These are phyloP conservation scores for Resseliella maxima DNA, from an alignment of 2,888 invertebrate species.

Conservation along the genomic window DNA sequence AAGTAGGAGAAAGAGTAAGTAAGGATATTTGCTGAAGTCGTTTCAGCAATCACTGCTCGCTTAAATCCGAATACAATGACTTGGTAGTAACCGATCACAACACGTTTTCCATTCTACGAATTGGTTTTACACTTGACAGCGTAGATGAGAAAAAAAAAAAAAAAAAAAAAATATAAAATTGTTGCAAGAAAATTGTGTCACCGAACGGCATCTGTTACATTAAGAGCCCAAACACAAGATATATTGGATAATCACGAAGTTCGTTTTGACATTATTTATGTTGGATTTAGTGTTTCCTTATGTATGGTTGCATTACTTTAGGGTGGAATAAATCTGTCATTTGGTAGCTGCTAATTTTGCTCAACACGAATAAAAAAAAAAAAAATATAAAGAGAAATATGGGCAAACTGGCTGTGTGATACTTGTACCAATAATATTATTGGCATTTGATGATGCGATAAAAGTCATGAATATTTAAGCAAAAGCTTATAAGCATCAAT, in stretches of 20 bases:
- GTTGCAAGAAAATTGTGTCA: not conserved
- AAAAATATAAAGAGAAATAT: not conserved
- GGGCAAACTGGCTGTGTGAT: not conserved
- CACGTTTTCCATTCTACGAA: not conserved
- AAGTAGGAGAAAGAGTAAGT: too few species aligned
- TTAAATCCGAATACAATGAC: slow-evolving; percentile 8
- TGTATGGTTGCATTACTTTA: not conserved
- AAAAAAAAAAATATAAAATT: too few species aligned
- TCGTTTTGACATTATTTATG: not conserved
- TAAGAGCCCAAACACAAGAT: not conserved
- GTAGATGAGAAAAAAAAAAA: too few species aligned
- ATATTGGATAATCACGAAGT: slow-evolving; percentile 4
- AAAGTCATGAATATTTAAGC: not conserved
- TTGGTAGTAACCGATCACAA: not conserved
- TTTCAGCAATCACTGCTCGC: not conserved
- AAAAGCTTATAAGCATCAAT: not conserved
- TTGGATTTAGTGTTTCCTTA: not conserved
- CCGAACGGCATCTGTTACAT: not conserved
- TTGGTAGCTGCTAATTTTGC: slow-evolving; percentile 17
- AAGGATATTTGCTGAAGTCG: not conserved
- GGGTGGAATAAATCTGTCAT: slow-evolving; percentile 3
- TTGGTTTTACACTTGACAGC: not conserved
- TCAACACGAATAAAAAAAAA: not conserved
- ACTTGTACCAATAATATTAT: not conserved
- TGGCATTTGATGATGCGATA: slow-evolving; percentile 5